Percentiles rank a stretch among this genome's conserved stretches.
Conservation (phyloP, 2,113 vertebrate species). For the Cavia aperea region DNA sequence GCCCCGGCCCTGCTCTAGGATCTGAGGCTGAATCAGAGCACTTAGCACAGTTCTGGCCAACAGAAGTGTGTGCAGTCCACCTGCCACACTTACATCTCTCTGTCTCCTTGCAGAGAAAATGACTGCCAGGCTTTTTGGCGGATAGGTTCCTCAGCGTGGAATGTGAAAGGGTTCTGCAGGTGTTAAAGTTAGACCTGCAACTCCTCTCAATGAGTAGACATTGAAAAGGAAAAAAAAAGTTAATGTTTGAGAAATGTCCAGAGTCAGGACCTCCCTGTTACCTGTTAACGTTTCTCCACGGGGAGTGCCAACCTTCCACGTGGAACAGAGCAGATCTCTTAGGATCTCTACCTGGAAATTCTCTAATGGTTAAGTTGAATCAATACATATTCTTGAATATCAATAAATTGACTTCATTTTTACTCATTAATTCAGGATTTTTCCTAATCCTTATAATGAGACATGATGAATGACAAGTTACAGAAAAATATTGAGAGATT, state of each 20-base stretch:
- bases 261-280: not conserved
- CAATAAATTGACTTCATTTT: constrained; percentile 10
- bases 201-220: not conserved
- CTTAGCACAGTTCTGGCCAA: not conserved
- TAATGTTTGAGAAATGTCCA: not conserved
- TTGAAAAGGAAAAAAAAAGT: not conserved
- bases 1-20: not conserved
- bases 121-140: not conserved
- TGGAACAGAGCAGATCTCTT: not conserved
- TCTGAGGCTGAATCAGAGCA: not conserved
- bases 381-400: not conserved
- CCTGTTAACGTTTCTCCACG: not conserved
- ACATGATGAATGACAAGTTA: not conserved
- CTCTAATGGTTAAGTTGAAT: constrained; percentile 25
- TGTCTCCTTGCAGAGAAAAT: not conserved
- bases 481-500: not conserved
- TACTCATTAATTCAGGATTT: constrained; percentile 13
- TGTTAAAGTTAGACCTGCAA: not conserved
- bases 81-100: not conserved
- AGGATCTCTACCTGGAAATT: constrained; percentile 15
- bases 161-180: not conserved
- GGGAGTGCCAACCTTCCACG: not conserved
- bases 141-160: not conserved
- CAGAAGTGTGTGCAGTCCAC: not conserved
- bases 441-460: not conserved